A percentile compares a stretch with the other conserved stretches of the same genome.
These are phyloP conservation scores for Acrossocheilus wenchowensis DNA, from an alignment of 2,797 vertebrate species.

Conservation along the genomic window DNA sequence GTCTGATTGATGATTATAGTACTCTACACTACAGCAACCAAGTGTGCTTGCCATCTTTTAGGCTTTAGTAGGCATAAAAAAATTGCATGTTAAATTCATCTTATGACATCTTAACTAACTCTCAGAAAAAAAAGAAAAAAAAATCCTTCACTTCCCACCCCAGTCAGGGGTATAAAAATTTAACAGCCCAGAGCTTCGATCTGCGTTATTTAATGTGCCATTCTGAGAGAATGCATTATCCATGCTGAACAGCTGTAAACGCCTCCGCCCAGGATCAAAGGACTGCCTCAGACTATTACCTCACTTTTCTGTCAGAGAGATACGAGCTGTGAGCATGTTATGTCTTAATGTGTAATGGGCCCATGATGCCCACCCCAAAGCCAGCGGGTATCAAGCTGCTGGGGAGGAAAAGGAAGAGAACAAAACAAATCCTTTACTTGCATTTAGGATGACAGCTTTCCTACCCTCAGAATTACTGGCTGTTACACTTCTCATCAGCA, in stretches of 20 bases:
- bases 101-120: slow-evolving; percentile 31
- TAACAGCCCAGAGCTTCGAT: slow-evolving; percentile 13
- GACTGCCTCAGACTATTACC: slow-evolving; percentile 28
- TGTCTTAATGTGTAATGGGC: slow-evolving; percentile 19
- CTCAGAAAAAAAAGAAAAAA: neutral
- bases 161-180: neutral
- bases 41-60: neutral
- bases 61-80: neutral
- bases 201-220: slow-evolving; percentile 37
- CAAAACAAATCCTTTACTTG: neutral
- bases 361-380: slow-evolving; percentile 5
- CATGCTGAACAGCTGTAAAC: slow-evolving; percentile 4
- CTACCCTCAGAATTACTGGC: slow-evolving; percentile 13
- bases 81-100: neutral
- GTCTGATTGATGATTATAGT: neutral
- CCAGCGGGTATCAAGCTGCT: neutral
- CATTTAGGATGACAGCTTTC: neutral
- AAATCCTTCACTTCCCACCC: neutral
- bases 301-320: slow-evolving; percentile 18
- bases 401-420: slow-evolving; percentile 6
- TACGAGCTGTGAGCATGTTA: neutral
- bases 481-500: slow-evolving; percentile 7
- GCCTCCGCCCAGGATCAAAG: slow-evolving; percentile 12
- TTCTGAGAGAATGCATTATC: slow-evolving; percentile 39
- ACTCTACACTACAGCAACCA: neutral